Evolutionary conservation across 2,797 vertebrate genomes (phyloP), one percentile per base, ranked within the genome.

Genomic region (Sebastes hubbsi): DNA sequence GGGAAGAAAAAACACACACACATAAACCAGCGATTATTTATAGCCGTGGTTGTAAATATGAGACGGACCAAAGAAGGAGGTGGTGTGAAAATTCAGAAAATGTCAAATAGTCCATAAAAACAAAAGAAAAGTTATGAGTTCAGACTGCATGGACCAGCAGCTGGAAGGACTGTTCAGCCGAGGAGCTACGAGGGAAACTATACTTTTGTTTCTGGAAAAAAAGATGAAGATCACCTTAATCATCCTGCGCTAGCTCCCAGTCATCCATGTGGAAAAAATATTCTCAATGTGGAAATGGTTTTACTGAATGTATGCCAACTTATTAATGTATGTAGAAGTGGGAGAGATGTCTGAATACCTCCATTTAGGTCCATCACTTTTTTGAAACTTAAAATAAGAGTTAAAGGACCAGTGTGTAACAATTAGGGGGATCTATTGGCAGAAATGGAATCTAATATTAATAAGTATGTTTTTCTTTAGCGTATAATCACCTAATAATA

Each of bases 41-140:
- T 90, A 62, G 73, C 46, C 3, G 20, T 74, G 42, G 75, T 80
- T 91, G 86, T 92, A 89, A 87, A 88, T 90, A 88, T 69, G 36
- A 74, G 36, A 83, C 0, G 75, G 91, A 91, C 89, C 88, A 92
- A 90, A 86, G 64, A 55, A 55, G 75, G 42, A 61, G 25, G 66
- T 16, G 62, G 38, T 60, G 29, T 71, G 70, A 65, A 82, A 56
- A 62, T 61, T 81, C 67, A 8, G 18, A 3, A 80, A 82, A 68
- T 42, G 72, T 58, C 11, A 75, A 68, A 29, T 66, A 70, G 27
- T 75, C 30, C 25, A 59, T 63, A 27, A 46, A 52, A 49, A 49
- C 46, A 20, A 20, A 49, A 49, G 56, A 68, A 24, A 32, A 62
- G 59, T 81, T 46, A 36, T 78, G 64, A 59, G 56, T 73, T 78